phyloP scores from a whole-genome alignment of 1,140 invertebrate species.

The Leptinotarsa undecemlineata region DNA sequence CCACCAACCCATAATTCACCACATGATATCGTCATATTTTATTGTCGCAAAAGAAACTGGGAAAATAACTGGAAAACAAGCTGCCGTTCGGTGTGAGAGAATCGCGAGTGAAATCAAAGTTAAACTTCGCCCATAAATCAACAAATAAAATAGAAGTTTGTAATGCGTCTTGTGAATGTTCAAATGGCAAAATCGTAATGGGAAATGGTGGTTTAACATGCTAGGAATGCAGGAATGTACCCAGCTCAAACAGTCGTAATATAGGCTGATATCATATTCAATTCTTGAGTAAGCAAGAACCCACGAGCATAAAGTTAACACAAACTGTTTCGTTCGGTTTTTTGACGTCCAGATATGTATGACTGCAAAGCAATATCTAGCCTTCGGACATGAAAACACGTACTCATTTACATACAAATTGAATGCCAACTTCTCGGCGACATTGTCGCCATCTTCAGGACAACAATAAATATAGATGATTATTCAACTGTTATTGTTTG shows the following conservation, averaged over 20 bases:
- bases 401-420: too few species aligned
- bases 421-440: too few species aligned
- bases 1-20: conserved; percentile 1
- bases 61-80: conserved; percentile 26
- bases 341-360: too few species aligned
- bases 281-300: too few species aligned
- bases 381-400: too few species aligned
- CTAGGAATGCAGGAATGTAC: conserved; percentile 2
- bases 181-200: conserved; percentile 34
- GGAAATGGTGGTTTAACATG: conserved; percentile 37
- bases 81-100: conserved; percentile 18
- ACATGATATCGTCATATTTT: conserved; percentile 21
- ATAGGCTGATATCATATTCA: not conserved
- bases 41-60: conserved; percentile 1
- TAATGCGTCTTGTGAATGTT: conserved; percentile 37
- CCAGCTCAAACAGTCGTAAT: not conserved
- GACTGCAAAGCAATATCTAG: too few species aligned
- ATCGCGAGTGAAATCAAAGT: conserved; percentile 32
- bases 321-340: too few species aligned
- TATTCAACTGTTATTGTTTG: too few species aligned
- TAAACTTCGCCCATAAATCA: conserved; percentile 36
- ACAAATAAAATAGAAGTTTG: conserved; percentile 38
- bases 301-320: too few species aligned
- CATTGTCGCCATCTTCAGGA: too few species aligned
- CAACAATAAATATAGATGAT: too few species aligned